Evolutionary conservation across 2,888 invertebrate species (phyloP).

Genomic region (Limnephilus marmoratus): DNA sequence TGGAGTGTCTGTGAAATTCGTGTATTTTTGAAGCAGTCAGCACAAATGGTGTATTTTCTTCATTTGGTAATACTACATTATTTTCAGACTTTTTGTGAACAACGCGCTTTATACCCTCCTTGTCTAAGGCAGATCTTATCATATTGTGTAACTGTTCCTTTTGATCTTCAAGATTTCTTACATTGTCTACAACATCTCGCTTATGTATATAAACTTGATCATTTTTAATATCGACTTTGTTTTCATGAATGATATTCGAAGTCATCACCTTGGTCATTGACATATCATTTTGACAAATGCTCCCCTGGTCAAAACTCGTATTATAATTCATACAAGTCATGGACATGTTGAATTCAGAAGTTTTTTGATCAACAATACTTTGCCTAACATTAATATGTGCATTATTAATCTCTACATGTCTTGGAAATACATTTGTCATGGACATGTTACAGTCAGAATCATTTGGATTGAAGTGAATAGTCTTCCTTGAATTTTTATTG

Average conservation of each 20-base stretch:
- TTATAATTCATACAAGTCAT: slow-evolving; percentile 32
- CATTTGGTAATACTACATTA: background rate
- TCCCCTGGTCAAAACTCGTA: background rate
- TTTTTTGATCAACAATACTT: slow-evolving; percentile 24
- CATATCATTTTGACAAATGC: background rate
- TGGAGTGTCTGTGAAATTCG: too few relatives aligned
- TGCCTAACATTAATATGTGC: background rate
- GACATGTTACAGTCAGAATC: slow-evolving; percentile 51
- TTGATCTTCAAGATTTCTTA: background rate
- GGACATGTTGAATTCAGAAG: slow-evolving; percentile 37
- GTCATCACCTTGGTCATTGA: background rate
- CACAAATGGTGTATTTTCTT: background rate
- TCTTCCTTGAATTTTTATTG: slow-evolving; percentile 13
- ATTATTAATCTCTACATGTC: background rate
- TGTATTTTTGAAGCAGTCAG: background rate
- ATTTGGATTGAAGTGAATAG: slow-evolving; percentile 25
- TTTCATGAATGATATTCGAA: slow-evolving; percentile 6
- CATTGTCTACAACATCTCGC: background rate
- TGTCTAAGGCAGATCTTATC: background rate
- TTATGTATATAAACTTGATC: background rate
- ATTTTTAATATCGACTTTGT: background rate
- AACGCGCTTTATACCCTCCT: background rate
- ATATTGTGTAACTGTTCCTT: background rate
- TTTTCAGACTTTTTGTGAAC: too few relatives aligned
- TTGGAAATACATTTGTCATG: slow-evolving; percentile 22